Evolutionary conservation across 2,113 vertebrate species (phyloP).

Genomic region (Otis tarda): DNA sequence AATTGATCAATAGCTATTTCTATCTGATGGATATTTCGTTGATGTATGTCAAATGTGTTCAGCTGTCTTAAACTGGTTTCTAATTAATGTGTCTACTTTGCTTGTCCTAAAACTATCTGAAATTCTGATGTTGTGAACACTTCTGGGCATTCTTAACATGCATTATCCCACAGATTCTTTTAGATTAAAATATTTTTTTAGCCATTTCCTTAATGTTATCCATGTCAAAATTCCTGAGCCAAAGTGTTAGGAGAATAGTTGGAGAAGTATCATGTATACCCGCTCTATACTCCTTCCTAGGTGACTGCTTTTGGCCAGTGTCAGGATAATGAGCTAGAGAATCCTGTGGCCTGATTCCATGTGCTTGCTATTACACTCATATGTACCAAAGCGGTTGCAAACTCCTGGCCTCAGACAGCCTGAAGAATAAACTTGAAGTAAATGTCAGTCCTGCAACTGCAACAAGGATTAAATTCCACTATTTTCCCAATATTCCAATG

Average conservation of each 20-base stretch:
- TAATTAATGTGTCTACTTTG: background rate
- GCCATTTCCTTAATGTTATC: background rate
- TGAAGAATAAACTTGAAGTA: background rate
- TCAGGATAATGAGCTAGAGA: background rate
- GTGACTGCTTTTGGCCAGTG: background rate
- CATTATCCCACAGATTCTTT: background rate
- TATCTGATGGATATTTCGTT: background rate
- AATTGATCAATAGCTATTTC: background rate
- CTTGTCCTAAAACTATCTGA: background rate
- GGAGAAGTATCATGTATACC: background rate
- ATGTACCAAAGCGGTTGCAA: background rate
- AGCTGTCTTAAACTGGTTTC: background rate
- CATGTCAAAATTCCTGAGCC: background rate
- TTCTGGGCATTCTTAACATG: background rate
- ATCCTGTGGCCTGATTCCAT: accelerated
- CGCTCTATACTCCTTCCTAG: background rate
- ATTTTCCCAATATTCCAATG: background rate
- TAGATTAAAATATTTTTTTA: background rate
- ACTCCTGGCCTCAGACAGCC: background rate
- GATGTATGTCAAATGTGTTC: background rate
- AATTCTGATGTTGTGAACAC: background rate
- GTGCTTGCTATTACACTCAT: background rate
- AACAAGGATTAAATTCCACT: background rate
- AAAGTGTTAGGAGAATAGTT: background rate
- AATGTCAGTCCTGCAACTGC: background rate